phyloP scores from a whole-genome alignment of 1,140 invertebrate species.

The Drosophila subobscura region DNA sequence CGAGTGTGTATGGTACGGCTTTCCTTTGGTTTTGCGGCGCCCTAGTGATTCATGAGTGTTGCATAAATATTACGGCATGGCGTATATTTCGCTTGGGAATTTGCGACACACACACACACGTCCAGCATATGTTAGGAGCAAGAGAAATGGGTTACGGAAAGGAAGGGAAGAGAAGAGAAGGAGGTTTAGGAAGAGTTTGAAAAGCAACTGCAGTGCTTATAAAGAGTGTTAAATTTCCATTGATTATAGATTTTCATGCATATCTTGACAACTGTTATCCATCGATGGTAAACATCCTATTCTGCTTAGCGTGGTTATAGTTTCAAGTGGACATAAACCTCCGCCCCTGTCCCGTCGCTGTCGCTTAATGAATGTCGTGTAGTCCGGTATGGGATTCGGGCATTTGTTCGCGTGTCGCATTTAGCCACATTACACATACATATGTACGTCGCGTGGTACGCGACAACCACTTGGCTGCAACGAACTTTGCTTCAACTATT shows the following conservation, averaged over 20 bases:
- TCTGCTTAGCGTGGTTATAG: too few relatives aligned
- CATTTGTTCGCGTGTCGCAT: constrained; percentile 40
- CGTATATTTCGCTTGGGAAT: constrained; percentile 12
- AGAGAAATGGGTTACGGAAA: not conserved
- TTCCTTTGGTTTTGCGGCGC: constrained; percentile 18
- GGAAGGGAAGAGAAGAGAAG: too few relatives aligned
- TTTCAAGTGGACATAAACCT: too few relatives aligned
- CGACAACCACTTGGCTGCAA: constrained; percentile 32
- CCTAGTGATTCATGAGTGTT: constrained; percentile 38
- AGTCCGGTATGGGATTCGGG: constrained; percentile 11
- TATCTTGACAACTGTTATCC: too few relatives aligned
- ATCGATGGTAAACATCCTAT: too few relatives aligned
- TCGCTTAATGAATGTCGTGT: not conserved
- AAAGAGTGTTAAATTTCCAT: not conserved
- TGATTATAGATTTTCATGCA: too few relatives aligned
- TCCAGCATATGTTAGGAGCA: not conserved
- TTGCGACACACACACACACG: not conserved
- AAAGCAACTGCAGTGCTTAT: not conserved
- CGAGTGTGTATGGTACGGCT: constrained; percentile 16
- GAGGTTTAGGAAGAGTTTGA: not conserved
- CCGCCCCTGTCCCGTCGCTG: not conserved
- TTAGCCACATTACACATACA: constrained; percentile 55
- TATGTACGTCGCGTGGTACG: constrained; percentile 50
- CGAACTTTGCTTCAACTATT: constrained; percentile 49
- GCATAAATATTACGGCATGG: constrained; percentile 39